Percentiles rank a stretch among this genome's conserved stretches.
Evolutionary conservation across 30 jellyfish, hydroid and myxozoan species (phyloP).

Genomic region (Aurelia sp.): DNA sequence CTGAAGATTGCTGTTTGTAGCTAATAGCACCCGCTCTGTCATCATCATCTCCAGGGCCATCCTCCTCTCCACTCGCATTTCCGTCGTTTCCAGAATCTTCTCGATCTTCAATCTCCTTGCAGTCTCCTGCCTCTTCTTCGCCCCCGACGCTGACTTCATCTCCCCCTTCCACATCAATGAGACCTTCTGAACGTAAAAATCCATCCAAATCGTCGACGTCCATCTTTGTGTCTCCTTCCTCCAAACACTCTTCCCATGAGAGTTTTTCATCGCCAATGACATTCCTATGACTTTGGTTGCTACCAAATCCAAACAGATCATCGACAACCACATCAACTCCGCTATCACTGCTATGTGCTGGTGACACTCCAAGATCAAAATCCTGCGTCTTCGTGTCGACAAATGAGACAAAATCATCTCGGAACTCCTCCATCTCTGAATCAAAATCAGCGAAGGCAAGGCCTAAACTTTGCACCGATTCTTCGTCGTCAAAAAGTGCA

Average conservation of each 20-base stretch:
- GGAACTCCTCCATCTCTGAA: slow-evolving; percentile 31
- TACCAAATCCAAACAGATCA: neutral
- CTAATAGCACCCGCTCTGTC: no score
- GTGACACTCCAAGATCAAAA: slow-evolving; percentile 38
- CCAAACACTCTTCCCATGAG: neutral
- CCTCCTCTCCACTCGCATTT: neutral
- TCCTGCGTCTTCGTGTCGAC: neutral
- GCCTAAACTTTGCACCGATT: no score
- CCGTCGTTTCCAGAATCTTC: neutral
- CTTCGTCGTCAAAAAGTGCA: no score
- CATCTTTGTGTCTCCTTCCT: neutral
- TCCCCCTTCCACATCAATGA: no score
- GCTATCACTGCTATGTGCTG: slow-evolving; percentile 79
- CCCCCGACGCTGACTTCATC: no score
- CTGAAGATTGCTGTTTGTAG: slow-evolving; percentile 10
- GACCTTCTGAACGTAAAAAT: no score
- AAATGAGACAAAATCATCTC: slow-evolving; percentile 5
- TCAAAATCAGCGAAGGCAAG: slow-evolving; percentile 8
- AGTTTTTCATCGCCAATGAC: neutral
- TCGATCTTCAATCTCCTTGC: neutral
- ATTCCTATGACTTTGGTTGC: no score
- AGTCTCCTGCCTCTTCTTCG: neutral
- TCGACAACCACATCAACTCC: slow-evolving; percentile 55
- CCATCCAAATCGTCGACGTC: no score
- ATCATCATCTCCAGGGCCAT: neutral